Percentiles rank a stretch among this genome's conserved stretches.
Conservation (phyloP, 2,888 invertebrate species). For the Andrena minutula region DNA sequence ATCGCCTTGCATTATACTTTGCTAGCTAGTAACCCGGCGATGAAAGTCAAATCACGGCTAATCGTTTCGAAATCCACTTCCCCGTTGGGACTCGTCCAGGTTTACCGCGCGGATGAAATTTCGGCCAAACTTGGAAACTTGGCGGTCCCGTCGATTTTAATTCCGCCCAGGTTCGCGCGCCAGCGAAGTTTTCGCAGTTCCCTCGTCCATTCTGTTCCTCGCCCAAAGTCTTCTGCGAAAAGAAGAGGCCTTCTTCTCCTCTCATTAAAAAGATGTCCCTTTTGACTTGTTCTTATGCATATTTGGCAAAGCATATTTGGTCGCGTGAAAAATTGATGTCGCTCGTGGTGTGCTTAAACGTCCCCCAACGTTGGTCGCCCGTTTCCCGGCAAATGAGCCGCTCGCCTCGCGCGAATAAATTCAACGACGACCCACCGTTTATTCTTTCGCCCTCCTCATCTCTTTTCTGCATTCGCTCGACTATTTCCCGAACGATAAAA, state of each 20-base stretch:
- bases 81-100: not conserved
- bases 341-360: not conserved
- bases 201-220: not conserved
- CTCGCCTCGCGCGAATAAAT: conserved; percentile 6
- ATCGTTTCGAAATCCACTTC: conserved; percentile 20
- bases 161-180: not conserved
- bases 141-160: conserved; percentile 23
- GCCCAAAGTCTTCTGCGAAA: not conserved
- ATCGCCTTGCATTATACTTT: too few species aligned
- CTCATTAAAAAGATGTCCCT: not conserved
- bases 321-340: not conserved
- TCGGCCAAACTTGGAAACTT: conserved; percentile 19
- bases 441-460: too few species aligned
- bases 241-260: not conserved
- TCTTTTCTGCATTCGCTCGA: not conserved
- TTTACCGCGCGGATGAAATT: conserved; percentile 19
- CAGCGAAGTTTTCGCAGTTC: conserved; percentile 12
- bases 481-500: not conserved
- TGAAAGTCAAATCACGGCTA: conserved; percentile 20
- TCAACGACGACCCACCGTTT: not conserved
- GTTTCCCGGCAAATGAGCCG: not conserved
- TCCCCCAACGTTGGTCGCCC: too few species aligned
- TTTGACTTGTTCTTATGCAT: not conserved
- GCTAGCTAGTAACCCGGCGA: not conserved
- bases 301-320: too few species aligned